Base-by-base conservation (phyloP, 2,888 invertebrate species). In the Nymphalis c-album region DNA sequence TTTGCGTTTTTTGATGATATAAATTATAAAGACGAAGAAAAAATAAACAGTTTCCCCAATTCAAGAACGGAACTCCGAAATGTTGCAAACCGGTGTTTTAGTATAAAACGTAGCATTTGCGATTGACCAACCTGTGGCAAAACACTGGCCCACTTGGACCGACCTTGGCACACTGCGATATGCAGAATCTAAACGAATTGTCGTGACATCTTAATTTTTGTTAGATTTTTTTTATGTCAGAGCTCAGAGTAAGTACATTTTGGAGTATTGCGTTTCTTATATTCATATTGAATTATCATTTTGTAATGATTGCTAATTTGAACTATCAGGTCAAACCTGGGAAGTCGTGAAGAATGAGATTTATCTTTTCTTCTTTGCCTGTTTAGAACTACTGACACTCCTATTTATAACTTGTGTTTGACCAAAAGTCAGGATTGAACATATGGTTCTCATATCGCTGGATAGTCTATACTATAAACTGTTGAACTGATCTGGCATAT, bases 121-220 rank as follows among this genome's bases (percentile, higher is more conserved):
- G 65, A 71, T 73, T 73, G 66, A 57, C 65, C 69, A 73, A 73
- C 59, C 67, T 53, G 70, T 67, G 71, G 67, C 72, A 72, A 69
- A 67, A 70, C 64, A 62, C 47, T 63, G 69, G 64, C 73, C 70
- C 69, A 72, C 69, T 71, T 67, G 35, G 7, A 55, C 31, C 46
- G 69, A 65, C 73, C 73, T 72, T 72, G 73, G 68, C 71, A 69
- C 67, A 71, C 66, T 71, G 63, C 59, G 46, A 55, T 63, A 61
- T 66, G 51, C 64, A 50, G 61, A 35, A 61, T 63, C 55, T 63
- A 63, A 68, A 48, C 55, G 55, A 35, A 60, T 55, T 60, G 60
- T 55, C 60, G n/a, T 60, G 53, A 55, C 17, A 65, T 65, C 65
- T 53, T 55, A 31, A 53, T 65, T 60, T 45, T 55, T 16, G 8